Percentiles rank a stretch among this genome's conserved stretches.
Evolutionary conservation across 2,797 vertebrate species (phyloP).

Genomic region (Vireo griseus): DNA sequence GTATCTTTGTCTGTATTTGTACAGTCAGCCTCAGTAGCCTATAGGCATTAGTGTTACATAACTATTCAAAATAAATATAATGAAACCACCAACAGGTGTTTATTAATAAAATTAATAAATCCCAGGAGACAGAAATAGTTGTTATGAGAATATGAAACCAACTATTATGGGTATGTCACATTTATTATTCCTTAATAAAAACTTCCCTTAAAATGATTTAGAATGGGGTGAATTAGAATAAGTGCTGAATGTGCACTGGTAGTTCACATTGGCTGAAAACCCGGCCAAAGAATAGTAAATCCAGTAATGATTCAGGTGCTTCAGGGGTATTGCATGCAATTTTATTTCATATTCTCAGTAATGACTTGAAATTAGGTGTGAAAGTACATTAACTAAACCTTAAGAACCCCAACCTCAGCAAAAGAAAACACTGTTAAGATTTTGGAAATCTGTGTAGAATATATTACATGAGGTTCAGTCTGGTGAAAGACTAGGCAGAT

Average conservation of each 20-base stretch:
- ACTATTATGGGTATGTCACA: not conserved
- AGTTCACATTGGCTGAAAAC: not conserved
- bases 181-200: not conserved
- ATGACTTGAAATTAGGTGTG: not conserved
- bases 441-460: not conserved
- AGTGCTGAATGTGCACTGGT: not conserved
- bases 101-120: not conserved
- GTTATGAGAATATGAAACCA: not conserved
- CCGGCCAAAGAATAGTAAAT: not conserved
- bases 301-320: not conserved
- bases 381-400: not conserved
- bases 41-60: not conserved
- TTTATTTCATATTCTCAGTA: not conserved
- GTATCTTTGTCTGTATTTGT: not conserved
- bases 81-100: not conserved
- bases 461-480: not conserved
- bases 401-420: not conserved
- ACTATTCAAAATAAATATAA: not conserved
- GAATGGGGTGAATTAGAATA: not conserved
- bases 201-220: not conserved
- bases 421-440: not conserved
- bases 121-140: not conserved
- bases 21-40: not conserved
- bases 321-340: not conserved
- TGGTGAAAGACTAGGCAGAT: not conserved